These are phyloP conservation scores for Apomyelois bistriatella DNA, from an alignment of 2,888 invertebrate species.

Conservation along the genomic window DNA sequence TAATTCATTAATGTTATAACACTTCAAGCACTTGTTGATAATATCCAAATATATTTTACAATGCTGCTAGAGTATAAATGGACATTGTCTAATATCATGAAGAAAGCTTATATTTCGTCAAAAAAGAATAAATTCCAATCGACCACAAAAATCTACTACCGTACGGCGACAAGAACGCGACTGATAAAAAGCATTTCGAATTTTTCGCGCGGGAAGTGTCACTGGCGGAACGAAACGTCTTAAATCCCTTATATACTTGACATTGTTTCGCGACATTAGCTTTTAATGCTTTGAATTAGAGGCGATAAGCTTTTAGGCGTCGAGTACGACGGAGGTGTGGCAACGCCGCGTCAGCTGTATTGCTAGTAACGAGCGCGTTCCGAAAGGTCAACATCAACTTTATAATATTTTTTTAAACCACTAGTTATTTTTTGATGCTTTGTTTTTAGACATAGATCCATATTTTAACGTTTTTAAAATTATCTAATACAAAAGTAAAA, in stretches of 20 bases:
- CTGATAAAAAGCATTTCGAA: slow-evolving; percentile 78
- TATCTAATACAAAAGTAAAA: no score
- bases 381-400: slow-evolving; percentile 75
- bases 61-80: not conserved
- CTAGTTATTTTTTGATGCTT: slow-evolving; percentile 62
- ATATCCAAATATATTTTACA: not conserved
- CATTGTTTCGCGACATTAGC: slow-evolving; percentile 43
- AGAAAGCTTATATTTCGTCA: not conserved
- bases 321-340: slow-evolving; percentile 52
- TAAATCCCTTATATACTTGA: slow-evolving; percentile 69
- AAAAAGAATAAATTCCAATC: slow-evolving; percentile 23
- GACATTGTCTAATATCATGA: not conserved
- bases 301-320: slow-evolving; percentile 69
- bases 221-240: slow-evolving; percentile 58
- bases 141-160: slow-evolving; percentile 31
- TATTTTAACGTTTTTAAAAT: not conserved
- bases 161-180: slow-evolving; percentile 47
- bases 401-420: slow-evolving; percentile 66
- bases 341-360: slow-evolving; percentile 79
- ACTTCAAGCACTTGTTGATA: no score
- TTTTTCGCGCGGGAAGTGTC: slow-evolving; percentile 77
- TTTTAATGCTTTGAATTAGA: slow-evolving; percentile 41
- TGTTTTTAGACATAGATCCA: slow-evolving; percentile 37
- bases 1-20: no score
- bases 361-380: slow-evolving; percentile 69